Base-by-base conservation (phyloP, 2,888 invertebrate species). In the Diadromus collaris region DNA sequence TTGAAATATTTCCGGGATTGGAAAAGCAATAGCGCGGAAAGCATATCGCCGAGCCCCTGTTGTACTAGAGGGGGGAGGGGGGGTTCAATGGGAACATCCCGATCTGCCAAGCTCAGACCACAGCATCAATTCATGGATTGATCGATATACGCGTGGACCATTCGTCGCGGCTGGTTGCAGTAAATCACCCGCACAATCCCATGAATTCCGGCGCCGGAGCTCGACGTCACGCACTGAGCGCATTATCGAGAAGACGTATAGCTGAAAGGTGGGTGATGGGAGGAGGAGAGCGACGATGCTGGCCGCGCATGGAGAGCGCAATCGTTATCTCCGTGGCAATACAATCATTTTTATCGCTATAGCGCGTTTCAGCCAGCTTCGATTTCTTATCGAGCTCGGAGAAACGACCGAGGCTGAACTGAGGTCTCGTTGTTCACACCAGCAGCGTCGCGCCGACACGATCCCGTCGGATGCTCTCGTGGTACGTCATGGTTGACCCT, bases 31-130 rank as follows among this genome's bases (percentile, higher is more conserved):
- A 24, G 67, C 3, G 63, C 4, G 69, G 32, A 51, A 61, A 41
- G 38, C 54, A 58, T 54, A 61, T 61, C 64, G 29, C 41, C 19
- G 46, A 19, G 68, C 10, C 21, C 19, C 27, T 32, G 48, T 27
- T 54, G 64, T 24, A 13, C 21, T 46, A 60, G 60, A 60, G 63
- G 13, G 61, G 72, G 61, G 63, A 48, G 48, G 63, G 13, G 61
- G 72, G 61, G 63, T 76, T 76, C 72, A 73, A 76, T 79, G 76
- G 16, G 79, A 73, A 70, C 79, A 76, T 73, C 65, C 76, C 68
- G 76, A 73, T 79, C 69, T 76, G 76, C 76, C 79, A 79, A 79
- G 76, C 76, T 73, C 76, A 79, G 64, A 72, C 79, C 79, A 73
- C 79, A 61, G 73, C 76, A 70, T 76, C 79, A 76, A 79, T 79